Conservation (phyloP, 1,140 invertebrate genomes). For the Drosophila nigrodunni region DNA sequence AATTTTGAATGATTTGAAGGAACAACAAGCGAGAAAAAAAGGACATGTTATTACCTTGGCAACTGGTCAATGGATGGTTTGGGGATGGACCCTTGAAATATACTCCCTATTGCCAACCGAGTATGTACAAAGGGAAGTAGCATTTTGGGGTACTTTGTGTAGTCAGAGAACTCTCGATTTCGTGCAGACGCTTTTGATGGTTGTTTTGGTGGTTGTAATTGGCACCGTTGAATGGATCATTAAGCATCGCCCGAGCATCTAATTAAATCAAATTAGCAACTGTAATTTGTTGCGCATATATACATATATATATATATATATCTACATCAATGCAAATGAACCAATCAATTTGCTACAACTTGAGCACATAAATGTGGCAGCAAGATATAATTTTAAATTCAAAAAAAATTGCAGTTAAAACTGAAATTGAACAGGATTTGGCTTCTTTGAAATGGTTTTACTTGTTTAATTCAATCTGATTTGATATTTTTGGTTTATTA, state of each 20-base stretch:
- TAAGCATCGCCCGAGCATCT: conserved; percentile 26
- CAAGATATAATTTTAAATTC: too few relatives aligned
- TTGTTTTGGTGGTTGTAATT: conserved; percentile 36
- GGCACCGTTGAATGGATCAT: conserved; percentile 43
- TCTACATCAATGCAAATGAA: background rate
- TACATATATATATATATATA: background rate
- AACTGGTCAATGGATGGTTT: background rate
- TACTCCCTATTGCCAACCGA: background rate
- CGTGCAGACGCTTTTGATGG: conserved; percentile 31
- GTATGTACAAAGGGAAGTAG: background rate
- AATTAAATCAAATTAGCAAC: conserved; percentile 41
- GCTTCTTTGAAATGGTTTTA: too few relatives aligned
- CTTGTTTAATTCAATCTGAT: too few relatives aligned
- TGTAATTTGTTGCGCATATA: conserved; percentile 11
- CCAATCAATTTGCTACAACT: background rate
- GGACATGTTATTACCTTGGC: conserved; percentile 3
- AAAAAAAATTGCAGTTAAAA: too few relatives aligned
- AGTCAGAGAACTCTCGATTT: conserved; percentile 1
- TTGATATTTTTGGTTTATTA: too few relatives aligned
- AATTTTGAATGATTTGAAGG: background rate
- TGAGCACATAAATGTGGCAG: background rate
- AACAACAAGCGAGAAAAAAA: background rate
- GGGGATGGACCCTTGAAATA: background rate
- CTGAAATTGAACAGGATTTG: too few relatives aligned
- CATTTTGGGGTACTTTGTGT: background rate